These are phyloP conservation scores for Chelmon rostratus DNA, from an alignment of 2,797 vertebrate genomes.

Conservation along the genomic window DNA sequence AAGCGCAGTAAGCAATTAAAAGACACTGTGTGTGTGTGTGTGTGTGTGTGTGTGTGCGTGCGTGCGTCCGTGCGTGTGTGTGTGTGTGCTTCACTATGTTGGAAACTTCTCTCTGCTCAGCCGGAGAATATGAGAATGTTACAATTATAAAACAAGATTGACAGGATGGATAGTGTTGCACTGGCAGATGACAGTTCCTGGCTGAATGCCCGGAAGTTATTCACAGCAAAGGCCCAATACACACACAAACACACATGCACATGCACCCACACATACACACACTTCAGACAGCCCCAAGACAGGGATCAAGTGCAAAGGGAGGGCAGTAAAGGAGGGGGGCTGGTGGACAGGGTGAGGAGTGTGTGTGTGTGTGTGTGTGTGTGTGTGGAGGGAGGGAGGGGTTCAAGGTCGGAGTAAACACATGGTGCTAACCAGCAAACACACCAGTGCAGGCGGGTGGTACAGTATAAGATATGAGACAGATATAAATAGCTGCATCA, in stretches of 20 bases:
- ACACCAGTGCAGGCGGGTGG: conserved; percentile 14
- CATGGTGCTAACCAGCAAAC: conserved; percentile 66
- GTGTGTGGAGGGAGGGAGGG: conserved; percentile 12
- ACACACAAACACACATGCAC: conserved; percentile 29
- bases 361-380: conserved; percentile 6
- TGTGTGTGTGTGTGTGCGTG: conserved; percentile 1
- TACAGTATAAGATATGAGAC: conserved; percentile 14
- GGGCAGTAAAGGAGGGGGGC: conserved; percentile 17
- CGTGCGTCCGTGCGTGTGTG: not conserved
- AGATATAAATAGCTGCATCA: conserved; percentile 45
- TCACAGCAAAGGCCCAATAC: conserved; percentile 64
- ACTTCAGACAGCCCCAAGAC: conserved; percentile 53
- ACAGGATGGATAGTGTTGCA: conserved; percentile 84
- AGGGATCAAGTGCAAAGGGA: conserved; percentile 66
- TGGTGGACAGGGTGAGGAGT: conserved; percentile 30
- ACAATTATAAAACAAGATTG: conserved; percentile 86
- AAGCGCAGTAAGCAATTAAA: conserved; percentile 10
- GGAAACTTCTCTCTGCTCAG: conserved; percentile 76
- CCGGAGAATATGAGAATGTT: conserved; percentile 84
- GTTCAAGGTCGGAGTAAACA: conserved; percentile 78
- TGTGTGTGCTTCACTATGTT: conserved; percentile 58
- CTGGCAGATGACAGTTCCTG: conserved; percentile 77
- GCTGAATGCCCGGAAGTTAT: conserved; percentile 77
- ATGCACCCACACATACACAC: conserved; percentile 32
- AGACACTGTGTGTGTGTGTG: not conserved